Percentiles rank a stretch among this genome's conserved stretches.
These are phyloP conservation scores for Microchrysa polita DNA, from an alignment of 2,888 invertebrate species.

Conservation along the genomic window DNA sequence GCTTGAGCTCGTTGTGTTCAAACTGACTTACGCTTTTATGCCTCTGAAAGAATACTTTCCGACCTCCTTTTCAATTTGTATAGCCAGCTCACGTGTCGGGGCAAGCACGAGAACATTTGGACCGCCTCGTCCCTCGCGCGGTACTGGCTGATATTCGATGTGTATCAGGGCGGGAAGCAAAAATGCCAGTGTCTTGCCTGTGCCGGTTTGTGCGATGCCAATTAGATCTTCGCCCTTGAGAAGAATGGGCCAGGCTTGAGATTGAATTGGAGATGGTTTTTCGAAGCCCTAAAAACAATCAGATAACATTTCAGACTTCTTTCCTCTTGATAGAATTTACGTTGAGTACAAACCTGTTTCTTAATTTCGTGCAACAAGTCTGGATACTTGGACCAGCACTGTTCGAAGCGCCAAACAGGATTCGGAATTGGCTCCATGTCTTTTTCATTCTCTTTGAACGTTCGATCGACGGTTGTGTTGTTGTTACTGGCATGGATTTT, in stretches of 20 bases:
- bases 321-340: too few species aligned
- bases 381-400: slow-evolving; percentile 83
- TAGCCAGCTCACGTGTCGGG: slow-evolving; percentile 91
- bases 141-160: slow-evolving; percentile 84
- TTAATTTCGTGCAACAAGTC: slow-evolving; percentile 83
- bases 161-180: slow-evolving; percentile 92
- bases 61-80: slow-evolving; percentile 92
- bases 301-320: slow-evolving; percentile 20
- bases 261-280: slow-evolving; percentile 90
- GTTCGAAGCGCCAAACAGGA: slow-evolving; percentile 75
- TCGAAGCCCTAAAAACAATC: slow-evolving; percentile 69
- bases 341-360: slow-evolving; percentile 67
- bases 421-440: slow-evolving; percentile 59
- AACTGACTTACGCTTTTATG: slow-evolving; percentile 77
- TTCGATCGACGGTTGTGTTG: slow-evolving; percentile 77
- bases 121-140: slow-evolving; percentile 76
- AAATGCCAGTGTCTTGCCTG: slow-evolving; percentile 95
- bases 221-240: slow-evolving; percentile 92
- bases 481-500: slow-evolving; percentile 74
- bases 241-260: slow-evolving; percentile 94
- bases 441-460: slow-evolving; percentile 67
- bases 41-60: slow-evolving; percentile 86
- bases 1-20: background rate
- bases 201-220: slow-evolving; percentile 95
- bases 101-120: slow-evolving; percentile 90